A percentile compares a stretch with the other conserved stretches of the same genome.
These are phyloP conservation scores for Anoncus sp. DNA, from an alignment of 2,888 invertebrate genomes.

Conservation along the genomic window DNA sequence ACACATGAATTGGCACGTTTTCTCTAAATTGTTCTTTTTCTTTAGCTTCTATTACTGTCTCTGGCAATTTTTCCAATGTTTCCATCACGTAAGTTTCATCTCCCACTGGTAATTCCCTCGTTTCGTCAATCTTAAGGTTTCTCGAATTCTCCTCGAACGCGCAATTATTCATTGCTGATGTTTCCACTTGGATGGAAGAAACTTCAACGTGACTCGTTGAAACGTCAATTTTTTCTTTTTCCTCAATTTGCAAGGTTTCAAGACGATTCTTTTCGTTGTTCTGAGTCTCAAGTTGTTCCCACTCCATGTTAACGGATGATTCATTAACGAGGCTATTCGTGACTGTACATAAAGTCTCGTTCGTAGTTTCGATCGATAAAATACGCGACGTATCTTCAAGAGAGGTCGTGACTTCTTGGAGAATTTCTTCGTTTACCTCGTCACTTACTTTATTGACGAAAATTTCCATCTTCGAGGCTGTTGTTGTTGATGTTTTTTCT, in stretches of 20 bases:
- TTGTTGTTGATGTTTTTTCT: constrained; percentile 11
- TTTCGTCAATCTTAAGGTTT: constrained; percentile 28
- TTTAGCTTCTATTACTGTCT: neutral
- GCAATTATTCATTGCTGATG: constrained; percentile 27
- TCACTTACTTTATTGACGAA: neutral
- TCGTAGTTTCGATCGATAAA: neutral
- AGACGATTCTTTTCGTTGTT: constrained; percentile 28
- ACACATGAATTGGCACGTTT: constrained; percentile 1
- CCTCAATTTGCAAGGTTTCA: constrained; percentile 9
- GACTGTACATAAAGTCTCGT: neutral
- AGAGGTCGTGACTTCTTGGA: no score
- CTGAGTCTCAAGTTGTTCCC: constrained; percentile 18
- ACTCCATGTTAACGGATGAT: neutral
- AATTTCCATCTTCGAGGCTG: constrained; percentile 14
- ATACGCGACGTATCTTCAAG: neutral
- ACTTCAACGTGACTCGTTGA: neutral
- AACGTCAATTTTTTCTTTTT: constrained; percentile 7
- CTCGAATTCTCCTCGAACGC: no score
- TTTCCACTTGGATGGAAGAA: constrained; percentile 14
- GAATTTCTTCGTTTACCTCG: neutral
- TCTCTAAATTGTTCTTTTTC: constrained; percentile 8
- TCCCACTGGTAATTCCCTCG: constrained; percentile 19
- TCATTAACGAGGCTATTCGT: constrained; percentile 16
- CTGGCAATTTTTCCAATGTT: neutral
- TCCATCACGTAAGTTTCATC: neutral